These are phyloP conservation scores for Eupeodes latifasciatus DNA, from an alignment of 2,888 invertebrate genomes.

Conservation along the genomic window DNA sequence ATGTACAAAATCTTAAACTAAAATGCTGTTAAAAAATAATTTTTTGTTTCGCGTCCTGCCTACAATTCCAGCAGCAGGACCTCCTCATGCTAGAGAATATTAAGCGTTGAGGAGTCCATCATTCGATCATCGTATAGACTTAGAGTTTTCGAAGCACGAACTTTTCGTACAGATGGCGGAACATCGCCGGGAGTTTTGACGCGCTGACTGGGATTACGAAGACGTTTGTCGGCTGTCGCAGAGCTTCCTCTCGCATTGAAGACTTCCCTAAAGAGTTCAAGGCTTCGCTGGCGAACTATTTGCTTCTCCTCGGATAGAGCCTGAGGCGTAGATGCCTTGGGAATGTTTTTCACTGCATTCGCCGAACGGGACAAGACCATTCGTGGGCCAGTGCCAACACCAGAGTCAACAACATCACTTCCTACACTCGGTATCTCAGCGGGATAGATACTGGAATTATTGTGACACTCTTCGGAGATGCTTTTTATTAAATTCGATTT, in stretches of 20 bases:
- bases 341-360: slow-evolving; percentile 79
- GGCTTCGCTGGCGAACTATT: slow-evolving; percentile 87
- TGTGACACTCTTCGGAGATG: slow-evolving; percentile 79
- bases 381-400: slow-evolving; percentile 77
- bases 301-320: slow-evolving; percentile 78
- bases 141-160: slow-evolving; percentile 90
- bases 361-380: slow-evolving; percentile 78
- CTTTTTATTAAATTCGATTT: slow-evolving; percentile 83
- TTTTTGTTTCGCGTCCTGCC: slow-evolving; percentile 61
- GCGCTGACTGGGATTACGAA: slow-evolving; percentile 90
- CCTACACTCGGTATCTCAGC: slow-evolving; percentile 72
- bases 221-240: slow-evolving; percentile 84
- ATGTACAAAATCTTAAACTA: slow-evolving; percentile 64
- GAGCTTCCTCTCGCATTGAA: slow-evolving; percentile 88
- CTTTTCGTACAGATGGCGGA: slow-evolving; percentile 90
- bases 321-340: slow-evolving; percentile 41
- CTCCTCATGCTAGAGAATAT: slow-evolving; percentile 84
- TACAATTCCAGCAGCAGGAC: slow-evolving; percentile 84
- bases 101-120: slow-evolving; percentile 86
- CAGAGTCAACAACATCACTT: slow-evolving; percentile 57
- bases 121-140: slow-evolving; percentile 95
- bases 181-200: slow-evolving; percentile 93
- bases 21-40: slow-evolving; percentile 39
- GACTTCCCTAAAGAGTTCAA: slow-evolving; percentile 91
- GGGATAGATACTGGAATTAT: slow-evolving; percentile 49